phyloP scores from a whole-genome alignment of 2,797 vertebrate species.

The Diplodus puntazzo region DNA sequence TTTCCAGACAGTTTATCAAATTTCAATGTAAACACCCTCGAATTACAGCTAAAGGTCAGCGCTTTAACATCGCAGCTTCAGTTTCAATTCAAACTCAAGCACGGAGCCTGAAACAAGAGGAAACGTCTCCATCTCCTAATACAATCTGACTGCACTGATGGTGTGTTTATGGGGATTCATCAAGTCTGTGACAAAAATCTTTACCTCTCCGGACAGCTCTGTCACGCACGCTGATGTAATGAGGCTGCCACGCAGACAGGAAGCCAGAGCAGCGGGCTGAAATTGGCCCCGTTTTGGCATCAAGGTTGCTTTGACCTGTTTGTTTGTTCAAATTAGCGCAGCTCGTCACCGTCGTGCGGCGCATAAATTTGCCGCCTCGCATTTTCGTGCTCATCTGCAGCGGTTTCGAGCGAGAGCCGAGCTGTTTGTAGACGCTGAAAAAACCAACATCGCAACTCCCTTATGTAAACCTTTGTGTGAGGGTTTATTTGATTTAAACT shows the following conservation, averaged over 20 bases:
- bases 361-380: slow-evolving; percentile 10
- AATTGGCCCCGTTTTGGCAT: slow-evolving; percentile 4
- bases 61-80: slow-evolving; percentile 12
- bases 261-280: slow-evolving; percentile 9
- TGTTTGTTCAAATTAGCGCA: slow-evolving; percentile 21
- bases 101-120: slow-evolving; percentile 11
- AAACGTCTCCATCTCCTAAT: slow-evolving; percentile 20
- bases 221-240: slow-evolving; percentile 29
- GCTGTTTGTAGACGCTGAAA: slow-evolving; percentile 25
- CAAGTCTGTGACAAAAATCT: slow-evolving; percentile 28
- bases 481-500: slow-evolving; percentile 49
- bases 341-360: neutral
- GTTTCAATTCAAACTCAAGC: slow-evolving; percentile 13
- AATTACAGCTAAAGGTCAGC: slow-evolving; percentile 45
- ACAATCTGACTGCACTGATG: slow-evolving; percentile 34
- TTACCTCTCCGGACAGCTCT: slow-evolving; percentile 31
- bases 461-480: slow-evolving; percentile 47
- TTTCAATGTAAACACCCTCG: slow-evolving; percentile 37
- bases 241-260: slow-evolving; percentile 13
- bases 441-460: slow-evolving; percentile 20
- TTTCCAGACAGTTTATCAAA: slow-evolving; percentile 29
- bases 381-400: slow-evolving; percentile 21
- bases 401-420: neutral
- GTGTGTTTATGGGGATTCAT: slow-evolving; percentile 31
- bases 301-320: slow-evolving; percentile 18